phyloP scores from a whole-genome alignment of 2,113 vertebrate genomes.

The Psephotus haematonotus region DNA sequence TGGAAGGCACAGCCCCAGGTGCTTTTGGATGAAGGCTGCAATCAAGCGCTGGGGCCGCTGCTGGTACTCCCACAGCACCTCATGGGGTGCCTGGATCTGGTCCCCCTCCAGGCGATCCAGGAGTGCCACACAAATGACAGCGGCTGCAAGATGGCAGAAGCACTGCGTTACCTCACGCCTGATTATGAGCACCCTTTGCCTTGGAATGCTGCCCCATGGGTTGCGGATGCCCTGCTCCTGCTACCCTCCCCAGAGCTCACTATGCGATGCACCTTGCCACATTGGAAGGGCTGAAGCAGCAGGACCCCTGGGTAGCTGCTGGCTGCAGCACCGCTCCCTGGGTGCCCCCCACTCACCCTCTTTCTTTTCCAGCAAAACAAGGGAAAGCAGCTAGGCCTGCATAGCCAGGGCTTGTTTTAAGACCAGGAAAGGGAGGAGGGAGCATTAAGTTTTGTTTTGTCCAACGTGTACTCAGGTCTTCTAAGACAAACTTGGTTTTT shows the following conservation, averaged over 20 bases:
- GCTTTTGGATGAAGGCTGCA: constrained; percentile 83
- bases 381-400: fast-evolving
- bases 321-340: neutral
- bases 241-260: neutral
- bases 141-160: constrained; percentile 71
- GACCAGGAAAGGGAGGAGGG: neutral
- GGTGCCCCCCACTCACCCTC: neutral
- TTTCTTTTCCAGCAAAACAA: too few species aligned
- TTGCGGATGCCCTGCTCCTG: neutral
- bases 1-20: constrained; percentile 54
- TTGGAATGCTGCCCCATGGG: fast-evolving
- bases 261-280: neutral
- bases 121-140: constrained; percentile 84
- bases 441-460: neutral
- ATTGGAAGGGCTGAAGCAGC: fast-evolving
- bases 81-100: constrained; percentile 82
- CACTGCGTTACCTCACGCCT: fast-evolving
- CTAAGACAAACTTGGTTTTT: neutral
- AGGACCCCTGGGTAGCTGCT: neutral
- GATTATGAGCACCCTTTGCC: neutral
- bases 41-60: constrained; percentile 82
- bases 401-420: neutral
- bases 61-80: constrained; percentile 83
- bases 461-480: fast-evolving
- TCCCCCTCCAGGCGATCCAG: constrained; percentile 85